These are phyloP conservation scores for Lithodes maja DNA, from an alignment of 2,888 invertebrate genomes.

Conservation along the genomic window DNA sequence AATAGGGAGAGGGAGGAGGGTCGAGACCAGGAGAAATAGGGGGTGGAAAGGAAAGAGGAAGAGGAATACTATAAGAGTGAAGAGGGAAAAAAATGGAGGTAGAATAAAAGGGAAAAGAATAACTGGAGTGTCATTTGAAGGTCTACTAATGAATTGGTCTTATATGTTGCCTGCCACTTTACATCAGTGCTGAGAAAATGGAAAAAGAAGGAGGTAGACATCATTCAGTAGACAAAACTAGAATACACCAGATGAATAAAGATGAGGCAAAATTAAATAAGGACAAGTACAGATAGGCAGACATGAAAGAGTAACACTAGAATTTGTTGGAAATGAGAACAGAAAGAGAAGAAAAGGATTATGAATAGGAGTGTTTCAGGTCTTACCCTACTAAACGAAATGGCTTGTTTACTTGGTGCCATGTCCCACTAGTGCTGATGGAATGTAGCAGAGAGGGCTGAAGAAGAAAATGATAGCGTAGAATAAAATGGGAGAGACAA, in stretches of 20 bases:
- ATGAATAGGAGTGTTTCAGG: too few relatives aligned
- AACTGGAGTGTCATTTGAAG: too few relatives aligned
- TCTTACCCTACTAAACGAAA: too few relatives aligned
- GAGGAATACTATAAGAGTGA: background rate
- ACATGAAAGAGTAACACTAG: too few relatives aligned
- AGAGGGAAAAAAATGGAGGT: background rate
- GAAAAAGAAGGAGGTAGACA: background rate
- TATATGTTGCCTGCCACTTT: too few relatives aligned
- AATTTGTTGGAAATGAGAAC: too few relatives aligned
- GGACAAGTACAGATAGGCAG: background rate
- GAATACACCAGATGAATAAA: background rate
- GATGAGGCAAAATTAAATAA: background rate
- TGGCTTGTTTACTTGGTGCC: too few relatives aligned
- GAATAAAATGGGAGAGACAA: background rate
- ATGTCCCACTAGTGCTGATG: too few relatives aligned
- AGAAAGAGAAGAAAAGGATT: too few relatives aligned
- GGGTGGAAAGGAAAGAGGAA: background rate
- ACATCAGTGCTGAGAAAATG: background rate
- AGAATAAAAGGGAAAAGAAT: background rate
- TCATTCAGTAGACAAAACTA: background rate
- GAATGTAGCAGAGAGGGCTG: background rate
- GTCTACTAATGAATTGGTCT: too few relatives aligned
- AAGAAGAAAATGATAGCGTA: background rate
- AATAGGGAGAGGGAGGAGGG: background rate
- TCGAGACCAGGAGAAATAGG: background rate